These are phyloP conservation scores for Notodonta dromedarius DNA, from an alignment of 2,888 invertebrate genomes.

Conservation along the genomic window DNA sequence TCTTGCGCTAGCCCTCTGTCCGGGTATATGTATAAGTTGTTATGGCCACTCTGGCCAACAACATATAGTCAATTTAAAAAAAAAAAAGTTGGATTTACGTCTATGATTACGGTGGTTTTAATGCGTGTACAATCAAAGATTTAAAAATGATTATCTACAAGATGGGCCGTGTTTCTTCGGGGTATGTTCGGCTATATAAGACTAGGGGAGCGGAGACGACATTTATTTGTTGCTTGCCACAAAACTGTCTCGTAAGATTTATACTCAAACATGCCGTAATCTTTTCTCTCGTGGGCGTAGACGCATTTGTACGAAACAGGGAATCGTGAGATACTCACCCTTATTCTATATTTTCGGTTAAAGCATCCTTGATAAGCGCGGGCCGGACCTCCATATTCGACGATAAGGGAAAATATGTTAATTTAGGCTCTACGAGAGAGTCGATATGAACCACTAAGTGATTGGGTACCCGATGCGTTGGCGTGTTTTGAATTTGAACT, in stretches of 20 bases:
- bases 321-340: slow-evolving; percentile 60
- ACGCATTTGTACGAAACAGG: slow-evolving; percentile 72
- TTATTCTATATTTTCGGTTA: slow-evolving; percentile 73
- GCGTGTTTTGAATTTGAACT: slow-evolving; percentile 78
- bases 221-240: slow-evolving; percentile 74
- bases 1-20: too few relatives aligned
- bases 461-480: slow-evolving; percentile 74
- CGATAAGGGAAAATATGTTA: slow-evolving; percentile 83
- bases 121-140: background rate
- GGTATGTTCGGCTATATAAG: slow-evolving; percentile 50
- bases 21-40: too few relatives aligned
- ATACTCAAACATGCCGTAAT: slow-evolving; percentile 77
- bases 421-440: slow-evolving; percentile 70
- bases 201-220: slow-evolving; percentile 59
- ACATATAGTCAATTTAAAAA: too few relatives aligned
- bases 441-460: slow-evolving; percentile 82
- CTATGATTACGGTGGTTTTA: background rate
- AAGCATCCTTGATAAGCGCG: slow-evolving; percentile 76
- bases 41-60: too few relatives aligned
- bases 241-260: slow-evolving; percentile 78
- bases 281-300: slow-evolving; percentile 76
- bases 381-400: slow-evolving; percentile 71
- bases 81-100: background rate
- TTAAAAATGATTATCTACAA: slow-evolving; percentile 47
- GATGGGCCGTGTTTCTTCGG: slow-evolving; percentile 39